A percentile compares a stretch with the other conserved stretches of the same genome.
phyloP scores from a whole-genome alignment of 2,888 invertebrate genomes.

The Ellobium chinense region DNA sequence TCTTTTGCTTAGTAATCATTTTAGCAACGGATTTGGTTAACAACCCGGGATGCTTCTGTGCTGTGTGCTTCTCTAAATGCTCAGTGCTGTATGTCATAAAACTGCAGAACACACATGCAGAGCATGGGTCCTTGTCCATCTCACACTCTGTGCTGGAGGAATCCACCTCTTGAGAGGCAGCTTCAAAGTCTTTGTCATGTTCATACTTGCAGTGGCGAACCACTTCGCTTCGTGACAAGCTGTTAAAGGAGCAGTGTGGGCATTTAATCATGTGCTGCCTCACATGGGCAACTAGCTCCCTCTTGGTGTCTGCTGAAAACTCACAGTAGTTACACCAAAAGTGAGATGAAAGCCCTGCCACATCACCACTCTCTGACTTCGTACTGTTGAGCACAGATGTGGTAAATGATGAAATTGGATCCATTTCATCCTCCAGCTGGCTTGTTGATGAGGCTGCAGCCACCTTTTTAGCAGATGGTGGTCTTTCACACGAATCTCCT shows the following conservation, averaged over 20 bases:
- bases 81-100: conserved; percentile 48
- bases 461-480: conserved; percentile 23
- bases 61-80: conserved; percentile 41
- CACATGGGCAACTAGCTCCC: conserved; percentile 25
- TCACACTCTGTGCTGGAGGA: conserved; percentile 36
- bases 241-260: conserved; percentile 35
- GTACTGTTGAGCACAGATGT: conserved; percentile 2
- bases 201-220: conserved; percentile 33
- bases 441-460: conserved; percentile 43
- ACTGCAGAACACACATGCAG: conserved; percentile 39
- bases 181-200: conserved; percentile 38
- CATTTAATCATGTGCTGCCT: conserved; percentile 45
- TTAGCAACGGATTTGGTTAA: conserved; percentile 42
- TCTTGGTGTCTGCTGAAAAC: conserved; percentile 36
- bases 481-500: conserved; percentile 10
- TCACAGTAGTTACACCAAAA: conserved; percentile 41
- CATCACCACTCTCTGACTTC: not conserved
- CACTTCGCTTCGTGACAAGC: conserved; percentile 39
- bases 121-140: conserved; percentile 47
- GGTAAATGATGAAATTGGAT: conserved; percentile 30
- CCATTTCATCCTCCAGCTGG: conserved; percentile 32
- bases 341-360: not conserved
- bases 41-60: conserved; percentile 36
- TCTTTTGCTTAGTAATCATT: conserved; percentile 37
- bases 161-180: conserved; percentile 21